Conservation (phyloP, 2,113 vertebrate genomes). For the Oreocharis arfaki region DNA sequence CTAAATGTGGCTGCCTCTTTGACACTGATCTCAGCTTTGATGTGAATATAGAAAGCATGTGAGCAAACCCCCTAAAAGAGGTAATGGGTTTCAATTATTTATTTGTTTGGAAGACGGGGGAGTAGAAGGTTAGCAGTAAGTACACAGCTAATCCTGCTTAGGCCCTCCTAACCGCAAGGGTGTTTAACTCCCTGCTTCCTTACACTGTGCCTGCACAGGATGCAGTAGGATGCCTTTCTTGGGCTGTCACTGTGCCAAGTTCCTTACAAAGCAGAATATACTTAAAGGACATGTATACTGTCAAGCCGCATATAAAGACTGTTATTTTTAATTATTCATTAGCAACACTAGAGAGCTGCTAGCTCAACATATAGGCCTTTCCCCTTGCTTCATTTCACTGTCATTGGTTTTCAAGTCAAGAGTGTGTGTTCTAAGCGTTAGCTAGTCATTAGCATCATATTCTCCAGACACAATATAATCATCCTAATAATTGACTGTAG, state of each 20-base stretch:
- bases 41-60: conserved; percentile 59
- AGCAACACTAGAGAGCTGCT: neutral
- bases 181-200: conserved; percentile 63
- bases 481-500: conserved; percentile 61
- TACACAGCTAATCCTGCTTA: conserved; percentile 58
- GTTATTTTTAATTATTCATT: conserved; percentile 69
- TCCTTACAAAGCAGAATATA: conserved; percentile 30
- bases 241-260: conserved; percentile 44
- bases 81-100: conserved; percentile 69
- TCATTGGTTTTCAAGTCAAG: conserved; percentile 54
- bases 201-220: conserved; percentile 3
- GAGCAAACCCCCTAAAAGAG: conserved; percentile 46
- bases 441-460: conserved; percentile 45
- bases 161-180: conserved; percentile 41
- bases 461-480: conserved; percentile 59
- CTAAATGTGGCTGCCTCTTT: conserved; percentile 58
- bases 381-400: conserved; percentile 13
- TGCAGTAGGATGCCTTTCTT: neutral
- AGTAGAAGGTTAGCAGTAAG: conserved; percentile 59
- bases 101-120: conserved; percentile 66
- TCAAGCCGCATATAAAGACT: conserved; percentile 28
- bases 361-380: conserved; percentile 38
- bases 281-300: conserved; percentile 23
- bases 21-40: conserved; percentile 69
- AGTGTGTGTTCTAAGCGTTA: conserved; percentile 38